Conservation (phyloP, 2,113 vertebrate genomes). For the Phocoena phocoena region DNA sequence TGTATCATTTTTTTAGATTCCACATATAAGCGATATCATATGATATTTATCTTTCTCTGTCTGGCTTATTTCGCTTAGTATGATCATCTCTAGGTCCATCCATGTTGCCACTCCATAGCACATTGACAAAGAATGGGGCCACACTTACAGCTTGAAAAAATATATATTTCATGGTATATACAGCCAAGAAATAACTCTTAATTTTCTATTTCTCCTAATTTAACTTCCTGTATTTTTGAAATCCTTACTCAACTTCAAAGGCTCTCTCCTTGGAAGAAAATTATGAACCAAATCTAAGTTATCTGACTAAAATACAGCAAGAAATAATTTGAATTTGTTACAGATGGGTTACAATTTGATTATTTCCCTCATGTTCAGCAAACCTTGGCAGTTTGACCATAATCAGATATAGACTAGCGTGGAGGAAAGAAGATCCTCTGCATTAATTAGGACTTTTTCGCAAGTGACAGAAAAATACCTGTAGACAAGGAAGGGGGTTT, state of each 20-base stretch:
- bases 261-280: slow-evolving; percentile 41
- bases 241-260: neutral
- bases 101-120: neutral
- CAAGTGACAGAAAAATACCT: neutral
- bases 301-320: neutral
- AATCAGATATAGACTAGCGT: neutral
- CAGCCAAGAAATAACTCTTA: neutral
- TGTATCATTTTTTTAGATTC: neutral
- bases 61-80: neutral
- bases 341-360: neutral
- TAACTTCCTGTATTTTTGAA: slow-evolving; percentile 4
- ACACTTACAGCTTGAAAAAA: neutral
- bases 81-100: neutral
- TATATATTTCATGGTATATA: neutral
- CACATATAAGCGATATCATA: neutral
- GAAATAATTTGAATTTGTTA: slow-evolving; percentile 1
- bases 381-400: neutral
- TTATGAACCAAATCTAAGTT: slow-evolving; percentile 3
- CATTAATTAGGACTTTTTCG: neutral
- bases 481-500: neutral
- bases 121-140: neutral
- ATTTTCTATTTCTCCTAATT: slow-evolving; percentile 16
- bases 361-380: neutral
- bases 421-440: neutral
- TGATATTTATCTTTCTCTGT: neutral